Percentiles rank a stretch among this genome's conserved stretches.
These are phyloP conservation scores for Meleagris gallopavo DNA, from an alignment of 2,113 vertebrate genomes.

Conservation along the genomic window DNA sequence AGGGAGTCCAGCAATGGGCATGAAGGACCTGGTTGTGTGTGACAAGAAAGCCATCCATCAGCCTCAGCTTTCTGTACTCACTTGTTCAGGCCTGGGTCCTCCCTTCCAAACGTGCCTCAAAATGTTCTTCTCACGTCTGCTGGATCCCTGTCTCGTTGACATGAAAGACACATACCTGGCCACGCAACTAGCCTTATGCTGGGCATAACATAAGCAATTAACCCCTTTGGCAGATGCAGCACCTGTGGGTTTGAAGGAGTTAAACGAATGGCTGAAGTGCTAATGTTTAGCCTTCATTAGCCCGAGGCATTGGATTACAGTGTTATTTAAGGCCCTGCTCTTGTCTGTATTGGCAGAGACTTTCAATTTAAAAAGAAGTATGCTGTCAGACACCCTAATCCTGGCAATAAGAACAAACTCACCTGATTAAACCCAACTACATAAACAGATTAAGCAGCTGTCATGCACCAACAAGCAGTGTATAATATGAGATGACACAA, in stretches of 20 bases:
- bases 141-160: background rate
- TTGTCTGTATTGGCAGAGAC: slow-evolving; percentile 53
- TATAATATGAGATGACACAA: slow-evolving; percentile 31
- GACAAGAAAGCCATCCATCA: background rate
- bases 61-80: background rate
- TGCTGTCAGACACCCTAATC: slow-evolving; percentile 67
- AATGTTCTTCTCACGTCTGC: accelerated
- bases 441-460: slow-evolving; percentile 72
- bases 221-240: background rate
- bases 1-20: background rate
- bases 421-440: slow-evolving; percentile 58
- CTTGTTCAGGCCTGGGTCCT: background rate
- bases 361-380: slow-evolving; percentile 61
- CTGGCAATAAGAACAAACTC: slow-evolving; percentile 62
- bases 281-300: slow-evolving; percentile 25
- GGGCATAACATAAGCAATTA: background rate
- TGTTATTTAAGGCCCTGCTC: slow-evolving; percentile 44
- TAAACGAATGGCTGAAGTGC: background rate
- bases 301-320: slow-evolving; percentile 4
- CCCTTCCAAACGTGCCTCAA: background rate
- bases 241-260: background rate
- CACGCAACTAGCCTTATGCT: background rate
- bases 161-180: background rate
- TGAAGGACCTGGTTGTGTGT: background rate
- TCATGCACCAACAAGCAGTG: background rate